A percentile compares a stretch with the other conserved stretches of the same genome.
These are phyloP conservation scores for Acrossocheilus wenchowensis DNA, from an alignment of 2,797 vertebrate genomes.

Conservation along the genomic window DNA sequence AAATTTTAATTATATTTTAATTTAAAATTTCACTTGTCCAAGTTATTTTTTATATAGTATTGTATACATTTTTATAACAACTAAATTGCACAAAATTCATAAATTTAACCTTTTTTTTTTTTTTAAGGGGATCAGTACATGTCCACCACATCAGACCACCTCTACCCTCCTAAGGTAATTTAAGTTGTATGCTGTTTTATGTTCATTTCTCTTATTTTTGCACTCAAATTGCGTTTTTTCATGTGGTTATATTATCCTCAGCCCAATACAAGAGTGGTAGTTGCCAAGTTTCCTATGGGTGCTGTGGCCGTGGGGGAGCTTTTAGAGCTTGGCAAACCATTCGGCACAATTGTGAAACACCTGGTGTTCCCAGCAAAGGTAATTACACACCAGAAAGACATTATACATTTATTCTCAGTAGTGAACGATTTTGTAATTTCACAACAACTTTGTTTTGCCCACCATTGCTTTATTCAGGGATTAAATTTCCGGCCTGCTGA, in stretches of 20 bases:
- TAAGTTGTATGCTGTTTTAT: background rate
- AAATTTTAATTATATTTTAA: background rate
- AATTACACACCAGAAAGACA: background rate
- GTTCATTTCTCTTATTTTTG: background rate
- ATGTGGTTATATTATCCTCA: constrained; percentile 14
- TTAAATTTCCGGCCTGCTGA: no score
- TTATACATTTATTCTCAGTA: background rate
- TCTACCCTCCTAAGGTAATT: constrained; percentile 49
- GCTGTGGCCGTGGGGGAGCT: constrained; percentile 59
- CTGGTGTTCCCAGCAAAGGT: constrained; percentile 67
- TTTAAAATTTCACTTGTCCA: background rate
- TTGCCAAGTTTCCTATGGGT: constrained; percentile 62
- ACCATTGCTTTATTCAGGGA: background rate
- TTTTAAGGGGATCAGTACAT: constrained; percentile 49
- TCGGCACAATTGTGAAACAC: constrained; percentile 65
- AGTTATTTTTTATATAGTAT: background rate
- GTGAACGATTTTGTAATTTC: background rate
- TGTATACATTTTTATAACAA: background rate
- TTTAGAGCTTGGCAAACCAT: constrained; percentile 60
- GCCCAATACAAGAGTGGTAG: constrained; percentile 64
- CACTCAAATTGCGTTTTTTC: background rate
- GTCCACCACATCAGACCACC: constrained; percentile 39
- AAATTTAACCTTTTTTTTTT: background rate
- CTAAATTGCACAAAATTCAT: background rate
- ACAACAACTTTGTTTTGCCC: background rate